Evolutionary conservation across 2,797 vertebrate species (phyloP), one percentile per base, ranked within the genome.

Genomic region (Acrocephalus scirpaceus): DNA sequence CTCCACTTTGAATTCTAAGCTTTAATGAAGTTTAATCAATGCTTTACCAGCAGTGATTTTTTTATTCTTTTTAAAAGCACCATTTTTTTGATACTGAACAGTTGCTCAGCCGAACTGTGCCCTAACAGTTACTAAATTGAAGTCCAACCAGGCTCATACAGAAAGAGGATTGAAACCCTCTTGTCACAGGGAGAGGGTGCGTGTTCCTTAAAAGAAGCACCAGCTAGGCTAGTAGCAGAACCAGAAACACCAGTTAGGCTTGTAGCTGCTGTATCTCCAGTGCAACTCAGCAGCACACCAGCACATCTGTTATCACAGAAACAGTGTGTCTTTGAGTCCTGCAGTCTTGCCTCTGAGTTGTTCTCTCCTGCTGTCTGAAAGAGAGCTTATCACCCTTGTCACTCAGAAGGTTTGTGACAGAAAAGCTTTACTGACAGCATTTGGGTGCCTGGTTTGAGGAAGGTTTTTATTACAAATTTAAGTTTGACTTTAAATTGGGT

Each of bases 291-390:
- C 54, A 36, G 54, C 8, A 21, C 60, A 23, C 7, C 34, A 50
- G 2, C 3, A n/a, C 53, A 14, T 61, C 23, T 81, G 11, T 26
- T 58, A 44, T 20, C 36, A 36, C 42, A 62, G 27, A 53, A 73
- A 73, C 15, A 5, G 9, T 22, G 6, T 40, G 13, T 17, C 19
- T n/a, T 17, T 48, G 21, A 23, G 8, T 84, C 51, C 22, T 69
- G 21, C 8, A 4, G 9, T 48, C 48, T 32, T 13, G 45, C 7
- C 1, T 71, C 73, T 32, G 27, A 64, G 44, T 48, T 0, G 0
- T 4, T 84, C 67, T 75, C 62, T 27, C n/a, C 18, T 10, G 4
- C 20, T 56, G 5, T 50, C 11, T 48, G 61, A 66, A 40, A 66
- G 34, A 26, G 25, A 62, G 45, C 47, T 16, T 36, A 8, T 85